A percentile compares a stretch with the other conserved stretches of the same genome.
phyloP scores from a whole-genome alignment of 2,113 vertebrate genomes.

The Chloroceryle aenea region DNA sequence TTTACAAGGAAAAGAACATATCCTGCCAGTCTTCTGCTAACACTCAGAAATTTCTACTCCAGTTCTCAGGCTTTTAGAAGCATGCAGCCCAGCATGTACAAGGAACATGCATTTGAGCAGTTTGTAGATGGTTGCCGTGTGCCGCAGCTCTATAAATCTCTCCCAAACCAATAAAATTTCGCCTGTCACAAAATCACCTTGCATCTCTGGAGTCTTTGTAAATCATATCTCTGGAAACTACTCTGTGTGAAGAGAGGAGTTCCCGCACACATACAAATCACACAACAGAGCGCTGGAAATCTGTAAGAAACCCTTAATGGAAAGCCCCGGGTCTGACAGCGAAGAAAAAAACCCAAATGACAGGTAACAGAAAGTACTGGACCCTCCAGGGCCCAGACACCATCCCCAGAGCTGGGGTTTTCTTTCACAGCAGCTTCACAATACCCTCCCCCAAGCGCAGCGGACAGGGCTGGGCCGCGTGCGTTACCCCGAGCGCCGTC shows the following conservation, averaged over 20 bases:
- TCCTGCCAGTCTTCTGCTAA: not conserved
- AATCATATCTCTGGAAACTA: not conserved
- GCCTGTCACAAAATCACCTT: not conserved
- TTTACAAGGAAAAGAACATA: not conserved
- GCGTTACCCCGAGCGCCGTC: accelerated
- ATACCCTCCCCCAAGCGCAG: accelerated
- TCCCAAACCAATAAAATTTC: not conserved
- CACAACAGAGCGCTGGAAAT: not conserved
- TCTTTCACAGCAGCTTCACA: not conserved
- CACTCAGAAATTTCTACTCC: not conserved
- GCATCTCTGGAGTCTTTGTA: not conserved
- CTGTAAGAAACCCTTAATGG: not conserved
- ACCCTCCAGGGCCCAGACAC: not conserved
- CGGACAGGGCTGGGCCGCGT: not conserved
- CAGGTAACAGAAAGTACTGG: not conserved
- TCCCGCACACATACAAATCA: not conserved
- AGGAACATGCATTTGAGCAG: not conserved
- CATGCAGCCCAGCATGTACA: not conserved
- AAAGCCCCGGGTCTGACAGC: not conserved
- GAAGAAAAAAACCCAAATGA: not conserved
- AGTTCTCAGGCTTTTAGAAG: not conserved
- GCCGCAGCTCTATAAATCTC: not conserved
- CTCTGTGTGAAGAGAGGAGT: not conserved
- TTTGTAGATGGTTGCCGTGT: not conserved
- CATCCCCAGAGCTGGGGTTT: not conserved